phyloP scores from a whole-genome alignment of 2,797 vertebrate genomes.

The Tadarida brasiliensis region DNA sequence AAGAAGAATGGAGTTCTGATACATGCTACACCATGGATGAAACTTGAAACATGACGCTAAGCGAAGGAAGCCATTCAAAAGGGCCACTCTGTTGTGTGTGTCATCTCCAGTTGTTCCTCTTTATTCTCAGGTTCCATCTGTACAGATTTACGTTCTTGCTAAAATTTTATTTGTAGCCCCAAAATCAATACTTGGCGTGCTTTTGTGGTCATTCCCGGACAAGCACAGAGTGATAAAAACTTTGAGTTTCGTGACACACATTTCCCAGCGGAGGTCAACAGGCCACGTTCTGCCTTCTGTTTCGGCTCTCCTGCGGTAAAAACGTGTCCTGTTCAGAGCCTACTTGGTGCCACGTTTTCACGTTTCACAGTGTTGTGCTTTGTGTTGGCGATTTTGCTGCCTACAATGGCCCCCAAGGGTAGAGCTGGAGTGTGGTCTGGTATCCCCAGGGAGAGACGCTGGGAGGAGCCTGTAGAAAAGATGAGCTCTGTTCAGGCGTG shows the following conservation, averaged over 20 bases:
- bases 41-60: background rate
- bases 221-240: background rate
- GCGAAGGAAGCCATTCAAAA: background rate
- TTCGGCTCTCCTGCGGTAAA: background rate
- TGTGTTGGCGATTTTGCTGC: background rate
- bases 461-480: background rate
- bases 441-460: background rate
- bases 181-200: background rate
- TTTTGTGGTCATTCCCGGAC: background rate
- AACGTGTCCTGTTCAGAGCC: background rate
- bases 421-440: background rate
- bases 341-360: background rate
- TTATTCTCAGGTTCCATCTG: background rate
- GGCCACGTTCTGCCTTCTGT: no score
- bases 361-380: background rate
- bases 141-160: background rate
- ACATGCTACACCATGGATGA: background rate
- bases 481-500: background rate
- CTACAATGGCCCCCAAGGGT: background rate
- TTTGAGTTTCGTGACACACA: no score
- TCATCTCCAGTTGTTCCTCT: background rate
- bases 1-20: background rate
- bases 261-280: background rate
- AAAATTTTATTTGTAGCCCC: background rate
- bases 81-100: background rate